Conservation (phyloP, 2,797 vertebrate species). For the Sciaenops ocellatus region DNA sequence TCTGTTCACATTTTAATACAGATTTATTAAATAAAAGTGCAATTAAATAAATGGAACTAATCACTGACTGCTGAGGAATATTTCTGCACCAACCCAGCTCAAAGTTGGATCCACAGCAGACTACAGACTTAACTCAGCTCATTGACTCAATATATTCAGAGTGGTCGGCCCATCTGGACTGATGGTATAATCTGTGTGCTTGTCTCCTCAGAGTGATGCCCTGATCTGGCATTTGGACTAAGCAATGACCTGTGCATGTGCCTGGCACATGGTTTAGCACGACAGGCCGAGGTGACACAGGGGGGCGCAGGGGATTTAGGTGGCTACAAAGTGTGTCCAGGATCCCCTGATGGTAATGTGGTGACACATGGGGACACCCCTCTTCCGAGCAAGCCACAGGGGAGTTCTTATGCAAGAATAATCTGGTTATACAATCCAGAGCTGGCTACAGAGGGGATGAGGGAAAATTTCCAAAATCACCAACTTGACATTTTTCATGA, state of each 20-base stretch:
- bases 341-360: constrained; percentile 35
- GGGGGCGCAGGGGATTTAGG: constrained; percentile 51
- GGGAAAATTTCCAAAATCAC: constrained; percentile 36
- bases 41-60: constrained; percentile 21
- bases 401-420: constrained; percentile 69
- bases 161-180: constrained; percentile 69
- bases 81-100: constrained; percentile 26
- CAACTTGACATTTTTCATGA: constrained; percentile 18
- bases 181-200: constrained; percentile 71
- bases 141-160: constrained; percentile 54
- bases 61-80: constrained; percentile 23
- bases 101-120: constrained; percentile 44
- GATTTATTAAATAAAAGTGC: constrained; percentile 13
- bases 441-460: constrained; percentile 29
- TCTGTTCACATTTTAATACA: constrained; percentile 23
- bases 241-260: constrained; percentile 54
- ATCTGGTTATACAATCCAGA: constrained; percentile 71
- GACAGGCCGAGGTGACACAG: constrained; percentile 31
- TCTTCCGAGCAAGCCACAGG: constrained; percentile 21
- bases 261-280: constrained; percentile 45
- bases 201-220: constrained; percentile 48
- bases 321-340: constrained; percentile 27
- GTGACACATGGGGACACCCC: constrained; percentile 44
- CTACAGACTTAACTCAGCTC: constrained; percentile 35
- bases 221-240: constrained; percentile 72